These are phyloP conservation scores for Cardinalis cardinalis DNA, from an alignment of 2,113 vertebrate genomes.

Conservation along the genomic window DNA sequence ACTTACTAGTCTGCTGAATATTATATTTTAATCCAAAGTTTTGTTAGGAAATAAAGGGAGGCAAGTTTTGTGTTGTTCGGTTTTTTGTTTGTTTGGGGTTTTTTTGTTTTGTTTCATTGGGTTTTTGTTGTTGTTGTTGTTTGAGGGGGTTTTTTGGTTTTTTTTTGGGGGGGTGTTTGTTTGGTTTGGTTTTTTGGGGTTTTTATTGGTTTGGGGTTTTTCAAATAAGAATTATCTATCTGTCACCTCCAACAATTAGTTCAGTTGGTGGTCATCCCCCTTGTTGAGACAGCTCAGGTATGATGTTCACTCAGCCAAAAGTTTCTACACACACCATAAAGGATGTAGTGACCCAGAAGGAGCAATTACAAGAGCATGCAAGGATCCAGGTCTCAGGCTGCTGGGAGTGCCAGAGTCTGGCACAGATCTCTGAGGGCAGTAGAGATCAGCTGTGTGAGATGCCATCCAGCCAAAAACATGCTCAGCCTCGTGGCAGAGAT, in stretches of 20 bases:
- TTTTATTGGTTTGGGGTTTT: not conserved
- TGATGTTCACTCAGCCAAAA: not conserved
- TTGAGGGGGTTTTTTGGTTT: not conserved
- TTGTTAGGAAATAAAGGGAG: not conserved
- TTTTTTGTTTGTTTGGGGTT: not conserved
- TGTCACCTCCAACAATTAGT: not conserved
- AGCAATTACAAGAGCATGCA: too few relatives aligned
- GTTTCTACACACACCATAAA: not conserved
- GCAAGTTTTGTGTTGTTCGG: not conserved
- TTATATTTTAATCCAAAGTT: not conserved
- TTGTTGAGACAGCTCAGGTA: not conserved
- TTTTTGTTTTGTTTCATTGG: too few relatives aligned
- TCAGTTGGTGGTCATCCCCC: not conserved
- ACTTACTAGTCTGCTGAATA: not conserved
- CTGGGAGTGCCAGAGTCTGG: not conserved
- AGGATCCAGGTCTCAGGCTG: not conserved
- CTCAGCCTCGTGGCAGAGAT: not conserved
- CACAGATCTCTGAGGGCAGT: not conserved
- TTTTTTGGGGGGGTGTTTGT: not conserved
- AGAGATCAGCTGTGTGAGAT: not conserved
- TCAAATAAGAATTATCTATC: not conserved
- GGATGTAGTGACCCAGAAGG: not conserved
- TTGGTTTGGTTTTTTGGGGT: too few relatives aligned
- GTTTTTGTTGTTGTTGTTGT: not conserved
- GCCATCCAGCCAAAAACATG: rapidly evolving